Percentiles rank a stretch among this genome's conserved stretches.
phyloP scores from a whole-genome alignment of 1,140 invertebrate genomes.

The Drosophila chauvacae region DNA sequence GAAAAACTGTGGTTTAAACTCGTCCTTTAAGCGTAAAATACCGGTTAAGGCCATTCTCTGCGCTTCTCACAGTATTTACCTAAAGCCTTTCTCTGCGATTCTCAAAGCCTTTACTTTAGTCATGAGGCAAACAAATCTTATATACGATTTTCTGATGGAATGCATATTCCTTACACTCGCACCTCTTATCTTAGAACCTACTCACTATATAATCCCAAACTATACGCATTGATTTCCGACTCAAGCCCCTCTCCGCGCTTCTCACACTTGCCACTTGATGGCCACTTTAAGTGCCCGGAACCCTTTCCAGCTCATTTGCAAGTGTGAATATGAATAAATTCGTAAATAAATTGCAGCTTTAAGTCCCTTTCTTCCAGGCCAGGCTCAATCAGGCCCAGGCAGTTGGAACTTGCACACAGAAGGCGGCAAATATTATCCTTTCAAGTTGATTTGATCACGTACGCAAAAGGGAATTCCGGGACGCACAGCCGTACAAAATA shows the following conservation, averaged over 20 bases:
- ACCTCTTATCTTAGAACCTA: neutral
- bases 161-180: neutral
- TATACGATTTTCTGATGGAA: neutral
- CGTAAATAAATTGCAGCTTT: constrained; percentile 83
- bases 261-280: constrained; percentile 2
- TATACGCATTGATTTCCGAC: constrained; percentile 23
- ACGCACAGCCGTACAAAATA: constrained; percentile 76
- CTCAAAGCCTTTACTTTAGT: neutral
- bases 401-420: constrained; percentile 51
- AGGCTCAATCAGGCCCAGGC: constrained; percentile 41
- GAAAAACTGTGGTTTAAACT: neutral
- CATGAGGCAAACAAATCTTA: too few species aligned
- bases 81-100: neutral
- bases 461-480: constrained; percentile 83
- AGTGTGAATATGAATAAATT: constrained; percentile 84
- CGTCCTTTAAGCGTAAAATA: neutral
- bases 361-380: constrained; percentile 44
- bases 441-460: constrained; percentile 85
- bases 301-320: constrained; percentile 73
- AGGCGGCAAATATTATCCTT: constrained; percentile 83
- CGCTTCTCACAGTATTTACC: neutral
- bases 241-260: constrained; percentile 7
- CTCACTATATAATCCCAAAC: neutral
- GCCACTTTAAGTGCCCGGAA: constrained; percentile 30
- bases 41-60: neutral